Percentiles rank a stretch among this genome's conserved stretches.
These are phyloP conservation scores for Pseudochromis fuscus DNA, from an alignment of 2,797 vertebrate genomes.

Conservation along the genomic window DNA sequence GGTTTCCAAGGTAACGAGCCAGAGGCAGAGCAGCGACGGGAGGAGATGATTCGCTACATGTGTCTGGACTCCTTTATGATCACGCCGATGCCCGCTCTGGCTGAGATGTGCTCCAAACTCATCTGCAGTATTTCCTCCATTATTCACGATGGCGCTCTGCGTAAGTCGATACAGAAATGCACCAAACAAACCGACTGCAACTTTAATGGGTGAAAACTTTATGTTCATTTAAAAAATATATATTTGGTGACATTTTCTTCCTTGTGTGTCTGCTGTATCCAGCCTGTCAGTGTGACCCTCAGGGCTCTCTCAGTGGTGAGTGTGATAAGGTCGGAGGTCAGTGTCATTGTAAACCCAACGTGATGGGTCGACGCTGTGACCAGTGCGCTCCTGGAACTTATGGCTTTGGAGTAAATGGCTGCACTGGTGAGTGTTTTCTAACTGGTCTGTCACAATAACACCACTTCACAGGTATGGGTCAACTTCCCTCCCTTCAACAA, in stretches of 20 bases:
- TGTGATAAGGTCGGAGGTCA: constrained; percentile 89
- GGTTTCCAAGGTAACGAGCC: constrained; percentile 84
- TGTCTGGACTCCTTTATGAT: constrained; percentile 89
- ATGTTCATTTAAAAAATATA: too few species aligned
- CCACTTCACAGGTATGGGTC: too few species aligned
- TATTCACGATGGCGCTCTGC: constrained; percentile 85
- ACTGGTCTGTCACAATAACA: too few species aligned
- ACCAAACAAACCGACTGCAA: too few species aligned
- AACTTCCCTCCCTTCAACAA: too few species aligned
- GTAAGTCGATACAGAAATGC: constrained; percentile 74
- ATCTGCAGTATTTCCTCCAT: constrained; percentile 90
- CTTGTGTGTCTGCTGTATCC: constrained; percentile 24
- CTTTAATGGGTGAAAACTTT: too few species aligned
- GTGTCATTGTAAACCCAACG: constrained; percentile 88
- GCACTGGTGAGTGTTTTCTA: constrained; percentile 87
- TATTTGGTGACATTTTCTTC: not conserved
- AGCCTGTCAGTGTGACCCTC: constrained; percentile 90
- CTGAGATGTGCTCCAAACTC: constrained; percentile 86
- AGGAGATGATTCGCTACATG: constrained; percentile 88
- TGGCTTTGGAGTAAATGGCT: constrained; percentile 87
- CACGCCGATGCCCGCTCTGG: constrained; percentile 81
- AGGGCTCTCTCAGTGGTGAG: constrained; percentile 89
- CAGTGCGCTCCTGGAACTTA: constrained; percentile 87
- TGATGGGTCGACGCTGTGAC: constrained; percentile 87
- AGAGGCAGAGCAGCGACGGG: constrained; percentile 66